Base-by-base conservation (phyloP, 2,113 vertebrate genomes). In the Steatornis caripensis region DNA sequence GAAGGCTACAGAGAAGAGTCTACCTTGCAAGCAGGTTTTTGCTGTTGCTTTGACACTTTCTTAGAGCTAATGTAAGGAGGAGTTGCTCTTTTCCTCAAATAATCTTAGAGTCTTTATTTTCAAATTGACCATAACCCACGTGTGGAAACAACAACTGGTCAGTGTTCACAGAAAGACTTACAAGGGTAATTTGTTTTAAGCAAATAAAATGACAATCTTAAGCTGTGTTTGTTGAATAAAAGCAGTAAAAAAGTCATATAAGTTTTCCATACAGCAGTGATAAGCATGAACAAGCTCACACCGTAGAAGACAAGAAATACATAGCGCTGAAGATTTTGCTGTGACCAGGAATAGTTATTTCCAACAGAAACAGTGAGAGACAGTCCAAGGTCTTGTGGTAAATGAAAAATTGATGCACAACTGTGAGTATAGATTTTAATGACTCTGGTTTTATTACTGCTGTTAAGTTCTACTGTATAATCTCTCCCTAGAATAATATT, bases 1-100 rank as follows among this genome's bases (percentile, higher is more conserved):
- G 29, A 62, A 70, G 2, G 9, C 20, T 75, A 5, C 0, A 0
- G 55, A 84, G 15, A 18, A 22, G 27, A 30, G 2, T 9, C 12
- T 58, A 23, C 54, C 43, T 43, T 57, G 46, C 26, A 69, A 79
- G 54, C 55, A 96, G 15, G 16, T 29, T 10, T 20, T 82, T 66
- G 10, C 64, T 78, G 46, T 70, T 82, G 45, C 26, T 57, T 45
- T 82, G 0, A 1, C 83, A 46, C 12, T 66, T 75, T 12, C 24
- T 62, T 46, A 87, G 19, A 79, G 7, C 22, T 57, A 22, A 29
- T 24, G 10, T 54, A n/a, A 76, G 19, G 23, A 81, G 26, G 30
- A 49, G 15, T 51, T 68, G 3, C 12, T 77, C 41, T 87, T 89
- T 71, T 53, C 27, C 12, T 68, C 48, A 76, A 68, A 83, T 20